Conservation (phyloP, 2,113 vertebrate species). For the Mesembrinibis cayennensis region DNA sequence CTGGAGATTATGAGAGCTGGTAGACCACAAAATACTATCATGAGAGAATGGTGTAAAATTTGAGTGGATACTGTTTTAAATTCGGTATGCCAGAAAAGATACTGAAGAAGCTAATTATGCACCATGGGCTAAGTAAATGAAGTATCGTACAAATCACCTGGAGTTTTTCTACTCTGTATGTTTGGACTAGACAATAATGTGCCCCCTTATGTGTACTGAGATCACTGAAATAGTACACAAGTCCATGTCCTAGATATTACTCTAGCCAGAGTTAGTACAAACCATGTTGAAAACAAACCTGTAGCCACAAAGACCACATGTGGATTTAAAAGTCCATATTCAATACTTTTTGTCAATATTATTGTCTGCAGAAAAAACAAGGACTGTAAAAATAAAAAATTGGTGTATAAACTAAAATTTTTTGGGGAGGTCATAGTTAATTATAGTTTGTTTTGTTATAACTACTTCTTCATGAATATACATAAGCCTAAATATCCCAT, state of each 20-base stretch:
- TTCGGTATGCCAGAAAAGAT: neutral
- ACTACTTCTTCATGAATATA: slow-evolving; percentile 57
- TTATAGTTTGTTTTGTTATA: slow-evolving; percentile 54
- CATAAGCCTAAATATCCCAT: slow-evolving; percentile 62
- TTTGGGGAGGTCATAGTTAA: slow-evolving; percentile 29
- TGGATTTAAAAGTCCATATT: neutral
- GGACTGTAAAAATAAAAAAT: neutral
- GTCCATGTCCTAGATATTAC: neutral
- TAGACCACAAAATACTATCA: neutral
- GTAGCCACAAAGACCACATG: neutral
- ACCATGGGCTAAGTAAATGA: neutral
- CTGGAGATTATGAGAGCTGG: neutral
- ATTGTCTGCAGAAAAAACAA: neutral
- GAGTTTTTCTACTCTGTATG: neutral
- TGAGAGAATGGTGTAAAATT: neutral
- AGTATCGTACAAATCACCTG: neutral
- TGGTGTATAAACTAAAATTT: slow-evolving; percentile 11
- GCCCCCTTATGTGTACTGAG: neutral
- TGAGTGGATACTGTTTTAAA: neutral
- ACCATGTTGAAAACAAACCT: neutral
- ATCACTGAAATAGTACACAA: neutral
- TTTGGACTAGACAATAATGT: neutral
- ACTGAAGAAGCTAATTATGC: neutral
- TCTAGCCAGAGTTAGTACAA: neutral
- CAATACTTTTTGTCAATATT: neutral